Evolutionary conservation across 1,140 invertebrate species (phyloP), one percentile per base, ranked within the genome.

Genomic region (Lucilia sericata): DNA sequence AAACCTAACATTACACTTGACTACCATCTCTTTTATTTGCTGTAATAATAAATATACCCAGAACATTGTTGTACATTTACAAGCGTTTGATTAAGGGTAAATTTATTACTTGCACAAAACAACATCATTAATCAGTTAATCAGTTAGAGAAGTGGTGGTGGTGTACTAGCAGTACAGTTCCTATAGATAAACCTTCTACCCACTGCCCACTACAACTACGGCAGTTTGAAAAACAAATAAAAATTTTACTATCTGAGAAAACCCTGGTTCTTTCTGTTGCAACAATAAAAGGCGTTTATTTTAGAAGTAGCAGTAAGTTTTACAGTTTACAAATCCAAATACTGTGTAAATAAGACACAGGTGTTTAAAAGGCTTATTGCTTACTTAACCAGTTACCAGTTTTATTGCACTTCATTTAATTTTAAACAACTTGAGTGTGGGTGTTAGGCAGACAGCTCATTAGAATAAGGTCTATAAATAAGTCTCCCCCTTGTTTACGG

Each of bases 121-220:
- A 19, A 47, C 75, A 78, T 42, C 75, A 78, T 78, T 42, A 78
- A 78, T 78, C 75, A 78, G 75, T 47, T 78, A 21, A 70, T 70
- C 65, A 19, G 19, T 21, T 60, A 5, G 10, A 5, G 2, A 42
- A 42, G 10, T 42, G 42, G 10, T 7, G 42, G 42, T 42, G 42
- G 42, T 42, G 10, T 10, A 42, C 42, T 42, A 8, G 42, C 42
- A n/a, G 13, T 55, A 55, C 1, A 49, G 49, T 55, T 13, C 51
- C 51, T 55, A 14, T 49, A 55, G 51, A 55, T 55, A 55, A 17
- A 12, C 12, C 51, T 12, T 55, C 51, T 42, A 42, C 25, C 25
- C 25, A 30, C 42, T 0, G 10, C 42, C 42, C 42, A 42, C 42
- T 42, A 42, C 8, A 55, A 55, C 13, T 13, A 17, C 13, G 5